phyloP scores from a whole-genome alignment of 2,797 vertebrate genomes.

The Darevskia nairensis region DNA sequence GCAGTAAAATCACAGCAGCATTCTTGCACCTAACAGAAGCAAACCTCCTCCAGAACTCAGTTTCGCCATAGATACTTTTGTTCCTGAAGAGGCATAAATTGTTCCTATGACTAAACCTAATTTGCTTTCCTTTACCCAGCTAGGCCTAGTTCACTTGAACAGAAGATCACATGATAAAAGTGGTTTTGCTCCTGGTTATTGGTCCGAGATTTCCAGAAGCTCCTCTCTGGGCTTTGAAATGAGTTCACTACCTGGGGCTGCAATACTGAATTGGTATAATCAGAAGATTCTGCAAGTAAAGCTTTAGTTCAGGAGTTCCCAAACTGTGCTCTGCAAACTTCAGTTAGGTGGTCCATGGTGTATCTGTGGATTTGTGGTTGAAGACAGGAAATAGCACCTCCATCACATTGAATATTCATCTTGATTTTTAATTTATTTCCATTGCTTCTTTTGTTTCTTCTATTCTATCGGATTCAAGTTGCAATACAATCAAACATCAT shows the following conservation, averaged over 20 bases:
- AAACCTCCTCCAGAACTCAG: conserved; percentile 49
- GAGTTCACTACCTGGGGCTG: background rate
- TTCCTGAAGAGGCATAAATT: conserved; percentile 14
- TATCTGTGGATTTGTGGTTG: too few relatives aligned
- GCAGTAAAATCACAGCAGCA: conserved; percentile 56
- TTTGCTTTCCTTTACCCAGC: background rate
- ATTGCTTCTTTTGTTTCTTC: too few relatives aligned
- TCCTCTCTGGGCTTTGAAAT: background rate
- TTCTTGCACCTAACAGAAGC: conserved; percentile 49
- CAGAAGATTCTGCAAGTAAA: background rate
- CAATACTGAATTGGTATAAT: background rate
- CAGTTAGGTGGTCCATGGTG: too few relatives aligned
- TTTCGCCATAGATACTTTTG: conserved; percentile 30
- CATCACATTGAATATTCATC: too few relatives aligned
- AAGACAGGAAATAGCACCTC: too few relatives aligned
- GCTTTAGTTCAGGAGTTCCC: too few relatives aligned
- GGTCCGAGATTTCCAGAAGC: background rate
- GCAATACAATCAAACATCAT: too few relatives aligned
- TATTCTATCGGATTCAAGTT: too few relatives aligned
- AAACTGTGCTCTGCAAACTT: too few relatives aligned
- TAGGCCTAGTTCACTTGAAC: too few relatives aligned
- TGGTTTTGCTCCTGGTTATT: background rate
- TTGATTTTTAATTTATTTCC: too few relatives aligned
- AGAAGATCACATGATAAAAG: background rate
- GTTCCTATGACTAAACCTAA: background rate